A percentile compares a stretch with the other conserved stretches of the same genome.
These are phyloP conservation scores for Eriosoma lanigerum DNA, from an alignment of 1,140 invertebrate genomes.

Conservation along the genomic window DNA sequence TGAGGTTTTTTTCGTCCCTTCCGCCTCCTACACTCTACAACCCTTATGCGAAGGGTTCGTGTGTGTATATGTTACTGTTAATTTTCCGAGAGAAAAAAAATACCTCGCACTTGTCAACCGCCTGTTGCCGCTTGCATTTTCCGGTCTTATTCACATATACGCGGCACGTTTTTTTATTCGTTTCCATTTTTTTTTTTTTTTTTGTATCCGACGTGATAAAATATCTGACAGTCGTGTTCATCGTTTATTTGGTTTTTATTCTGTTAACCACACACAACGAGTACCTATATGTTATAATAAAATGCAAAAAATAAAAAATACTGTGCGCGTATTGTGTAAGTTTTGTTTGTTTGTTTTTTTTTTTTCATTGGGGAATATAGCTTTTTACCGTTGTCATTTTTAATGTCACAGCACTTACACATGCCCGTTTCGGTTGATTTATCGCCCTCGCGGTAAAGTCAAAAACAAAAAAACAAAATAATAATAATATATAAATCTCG, in stretches of 20 bases:
- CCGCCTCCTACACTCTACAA: neutral
- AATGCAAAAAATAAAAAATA: conserved; percentile 30
- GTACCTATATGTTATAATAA: conserved; percentile 26
- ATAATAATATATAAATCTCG: conserved; percentile 33
- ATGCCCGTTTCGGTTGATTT: conserved; percentile 43
- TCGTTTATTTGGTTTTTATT: conserved; percentile 4
- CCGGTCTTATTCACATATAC: conserved; percentile 34
- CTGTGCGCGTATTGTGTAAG: neutral
- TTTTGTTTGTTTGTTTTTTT: neutral
- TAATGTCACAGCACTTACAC: conserved; percentile 39
- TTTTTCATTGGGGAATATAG: neutral
- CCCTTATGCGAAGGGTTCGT: neutral
- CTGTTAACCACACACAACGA: neutral
- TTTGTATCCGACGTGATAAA: neutral
- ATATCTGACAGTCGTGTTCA: conserved; percentile 16
- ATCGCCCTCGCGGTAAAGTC: conserved; percentile 1
- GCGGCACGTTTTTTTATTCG: neutral
- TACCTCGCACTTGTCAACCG: neutral
- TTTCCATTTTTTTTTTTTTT: neutral
- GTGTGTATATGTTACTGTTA: neutral
- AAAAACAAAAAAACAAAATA: neutral
- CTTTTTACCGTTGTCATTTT: conserved; percentile 49
- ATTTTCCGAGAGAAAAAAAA: conserved; percentile 24
- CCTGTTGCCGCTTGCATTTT: conserved; percentile 16
- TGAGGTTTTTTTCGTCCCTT: conserved; percentile 1